These are phyloP conservation scores for Tuta absoluta DNA, from an alignment of 2,888 invertebrate genomes.

Conservation along the genomic window DNA sequence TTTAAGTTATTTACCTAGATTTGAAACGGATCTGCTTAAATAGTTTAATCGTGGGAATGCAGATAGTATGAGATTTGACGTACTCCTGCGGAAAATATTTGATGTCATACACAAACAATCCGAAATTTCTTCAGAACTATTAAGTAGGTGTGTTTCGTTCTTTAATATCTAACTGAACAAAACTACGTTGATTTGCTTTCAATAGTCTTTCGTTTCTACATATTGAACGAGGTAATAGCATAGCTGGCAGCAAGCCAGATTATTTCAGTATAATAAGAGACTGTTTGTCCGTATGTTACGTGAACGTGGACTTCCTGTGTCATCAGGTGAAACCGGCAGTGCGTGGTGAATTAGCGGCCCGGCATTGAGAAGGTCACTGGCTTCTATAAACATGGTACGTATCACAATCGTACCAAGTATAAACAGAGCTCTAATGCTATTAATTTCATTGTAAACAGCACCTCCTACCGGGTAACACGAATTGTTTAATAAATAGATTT, in stretches of 20 bases:
- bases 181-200: slow-evolving; percentile 22
- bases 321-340: slow-evolving; percentile 54
- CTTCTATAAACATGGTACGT: slow-evolving; percentile 42
- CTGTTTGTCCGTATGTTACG: slow-evolving; percentile 24
- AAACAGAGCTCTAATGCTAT: slow-evolving; percentile 24
- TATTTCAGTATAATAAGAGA: slow-evolving; percentile 26
- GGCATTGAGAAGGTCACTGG: slow-evolving; percentile 63
- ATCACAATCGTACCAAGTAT: slow-evolving; percentile 27
- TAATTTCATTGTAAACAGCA: slow-evolving; percentile 13
- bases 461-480: slow-evolving; percentile 2
- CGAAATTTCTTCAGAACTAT: neutral
- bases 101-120: too few species aligned
- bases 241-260: slow-evolving; percentile 25
- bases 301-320: slow-evolving; percentile 48
- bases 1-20: too few species aligned
- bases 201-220: slow-evolving; percentile 13
- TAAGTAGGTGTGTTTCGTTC: neutral
- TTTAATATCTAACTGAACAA: slow-evolving; percentile 3
- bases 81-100: too few species aligned
- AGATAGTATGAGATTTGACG: too few species aligned
- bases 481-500: neutral
- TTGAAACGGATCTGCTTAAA: too few species aligned
- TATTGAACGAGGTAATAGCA: slow-evolving; percentile 18
- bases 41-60: too few species aligned
- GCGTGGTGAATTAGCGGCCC: slow-evolving; percentile 59